phyloP scores from a whole-genome alignment of 2,888 invertebrate genomes.

The Drosophila bunnanda region DNA sequence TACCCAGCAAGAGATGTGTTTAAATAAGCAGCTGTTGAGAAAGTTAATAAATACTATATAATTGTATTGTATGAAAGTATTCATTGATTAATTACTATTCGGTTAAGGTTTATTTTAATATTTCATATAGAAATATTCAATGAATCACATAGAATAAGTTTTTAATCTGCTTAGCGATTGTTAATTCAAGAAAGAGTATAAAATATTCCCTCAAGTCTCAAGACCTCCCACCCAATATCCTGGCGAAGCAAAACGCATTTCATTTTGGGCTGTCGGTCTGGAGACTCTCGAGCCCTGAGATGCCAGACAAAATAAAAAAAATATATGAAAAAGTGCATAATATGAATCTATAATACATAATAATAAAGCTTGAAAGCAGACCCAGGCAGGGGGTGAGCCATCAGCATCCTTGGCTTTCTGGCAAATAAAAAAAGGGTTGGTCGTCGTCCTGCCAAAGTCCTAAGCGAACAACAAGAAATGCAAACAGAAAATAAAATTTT shows the following conservation, averaged over 20 bases:
- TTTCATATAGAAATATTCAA: not conserved
- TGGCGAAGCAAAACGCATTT: constrained; percentile 60
- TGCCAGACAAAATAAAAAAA: constrained; percentile 72
- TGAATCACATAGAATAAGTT: too few species aligned
- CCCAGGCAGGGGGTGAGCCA: constrained; percentile 30
- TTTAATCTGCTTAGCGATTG: not conserved
- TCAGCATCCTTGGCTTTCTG: constrained; percentile 48
- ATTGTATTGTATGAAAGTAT: not conserved
- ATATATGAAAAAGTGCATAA: constrained; percentile 77
- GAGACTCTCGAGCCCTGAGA: constrained; percentile 29
- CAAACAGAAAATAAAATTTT: constrained; percentile 79
- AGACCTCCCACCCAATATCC: not conserved
- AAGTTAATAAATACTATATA: not conserved
- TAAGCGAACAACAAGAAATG: constrained; percentile 69
- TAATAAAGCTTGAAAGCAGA: constrained; percentile 65
- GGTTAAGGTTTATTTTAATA: too few species aligned
- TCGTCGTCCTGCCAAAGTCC: constrained; percentile 50
- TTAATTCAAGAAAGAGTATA: constrained; percentile 5
- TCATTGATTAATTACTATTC: not conserved
- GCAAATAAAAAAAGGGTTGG: constrained; percentile 66
- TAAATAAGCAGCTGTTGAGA: not conserved
- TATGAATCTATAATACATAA: constrained; percentile 79
- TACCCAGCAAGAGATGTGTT: not conserved
- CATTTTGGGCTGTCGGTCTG: constrained; percentile 49
- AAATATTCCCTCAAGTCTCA: not conserved